A percentile compares a stretch with the other conserved stretches of the same genome.
These are phyloP conservation scores for Hydrochoerus hydrochaeris DNA, from an alignment of 2,113 vertebrate species.

Conservation along the genomic window DNA sequence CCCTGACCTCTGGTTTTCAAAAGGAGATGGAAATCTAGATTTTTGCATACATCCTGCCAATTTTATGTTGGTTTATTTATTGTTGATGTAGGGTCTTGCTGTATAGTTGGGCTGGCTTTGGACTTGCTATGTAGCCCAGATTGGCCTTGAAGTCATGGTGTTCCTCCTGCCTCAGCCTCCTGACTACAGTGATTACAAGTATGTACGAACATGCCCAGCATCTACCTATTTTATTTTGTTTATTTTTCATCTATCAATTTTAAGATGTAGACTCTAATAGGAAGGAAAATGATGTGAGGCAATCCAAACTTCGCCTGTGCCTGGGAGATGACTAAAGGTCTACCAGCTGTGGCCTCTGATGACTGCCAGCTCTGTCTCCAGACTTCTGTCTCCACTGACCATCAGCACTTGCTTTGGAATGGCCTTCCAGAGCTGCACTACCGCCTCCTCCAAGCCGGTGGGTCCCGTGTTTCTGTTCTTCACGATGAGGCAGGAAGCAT, in stretches of 20 bases:
- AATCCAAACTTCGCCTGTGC: not conserved
- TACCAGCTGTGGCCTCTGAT: not conserved
- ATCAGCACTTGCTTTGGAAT: not conserved
- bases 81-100: not conserved
- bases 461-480: not conserved
- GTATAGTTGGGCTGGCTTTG: too few species aligned
- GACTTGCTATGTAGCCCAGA: too few species aligned
- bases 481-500: not conserved
- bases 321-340: not conserved
- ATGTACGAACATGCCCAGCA: not conserved
- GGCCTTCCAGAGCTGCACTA: not conserved
- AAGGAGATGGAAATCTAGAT: conserved; percentile 2
- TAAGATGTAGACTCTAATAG: not conserved
- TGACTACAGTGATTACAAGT: not conserved
- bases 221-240: not conserved
- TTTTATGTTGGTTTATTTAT: not conserved
- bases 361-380: not conserved
- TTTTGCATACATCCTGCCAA: not conserved
- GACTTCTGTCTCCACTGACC: not conserved
- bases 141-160: too few species aligned
- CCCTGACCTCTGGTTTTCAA: not conserved
- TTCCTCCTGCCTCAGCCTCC: too few species aligned
- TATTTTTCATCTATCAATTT: not conserved
- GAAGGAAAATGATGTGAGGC: not conserved
- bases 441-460: not conserved